These are phyloP conservation scores for Dinoponera quadriceps DNA, from an alignment of 1,140 invertebrate species.

Conservation along the genomic window DNA sequence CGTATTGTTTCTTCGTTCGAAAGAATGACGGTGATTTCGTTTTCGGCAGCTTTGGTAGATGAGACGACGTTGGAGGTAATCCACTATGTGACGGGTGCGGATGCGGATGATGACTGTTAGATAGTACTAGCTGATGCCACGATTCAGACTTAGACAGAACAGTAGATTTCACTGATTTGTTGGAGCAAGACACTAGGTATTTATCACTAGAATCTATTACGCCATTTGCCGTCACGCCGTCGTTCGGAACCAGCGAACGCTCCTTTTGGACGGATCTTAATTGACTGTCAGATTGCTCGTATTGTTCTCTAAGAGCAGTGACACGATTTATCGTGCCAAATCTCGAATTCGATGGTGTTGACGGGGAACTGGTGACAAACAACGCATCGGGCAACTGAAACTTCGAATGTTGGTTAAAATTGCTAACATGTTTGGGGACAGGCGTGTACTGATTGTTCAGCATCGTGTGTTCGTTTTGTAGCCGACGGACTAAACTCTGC, in stretches of 20 bases:
- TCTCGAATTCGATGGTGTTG: conserved; percentile 15
- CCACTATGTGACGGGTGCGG: neutral
- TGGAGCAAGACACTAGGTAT: conserved; percentile 81
- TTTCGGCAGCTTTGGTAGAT: conserved; percentile 86
- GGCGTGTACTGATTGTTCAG: conserved; percentile 37
- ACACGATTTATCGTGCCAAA: conserved; percentile 67
- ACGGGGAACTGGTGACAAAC: neutral
- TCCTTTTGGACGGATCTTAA: conserved; percentile 56
- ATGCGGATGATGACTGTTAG: conserved; percentile 75
- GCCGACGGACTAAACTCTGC: conserved; percentile 76
- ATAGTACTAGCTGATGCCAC: conserved; percentile 89
- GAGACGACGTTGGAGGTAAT: conserved; percentile 36
- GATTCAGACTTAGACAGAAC: conserved; percentile 92
- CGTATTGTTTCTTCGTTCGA: conserved; percentile 88
- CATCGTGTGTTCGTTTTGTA: conserved; percentile 71
- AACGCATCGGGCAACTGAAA: conserved; percentile 10
- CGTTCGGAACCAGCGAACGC: conserved; percentile 70
- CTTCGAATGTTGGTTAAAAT: conserved; percentile 15
- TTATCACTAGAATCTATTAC: conserved; percentile 82
- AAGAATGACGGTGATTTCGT: conserved; percentile 91
- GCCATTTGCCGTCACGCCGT: conserved; percentile 60
- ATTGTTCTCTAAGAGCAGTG: conserved; percentile 59
- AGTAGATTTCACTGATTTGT: conserved; percentile 78
- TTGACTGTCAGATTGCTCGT: conserved; percentile 54
- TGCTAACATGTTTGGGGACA: conserved; percentile 3